A percentile compares a stretch with the other conserved stretches of the same genome.
These are phyloP conservation scores for Erebia epiphron DNA, from an alignment of 2,888 invertebrate genomes.

Conservation along the genomic window DNA sequence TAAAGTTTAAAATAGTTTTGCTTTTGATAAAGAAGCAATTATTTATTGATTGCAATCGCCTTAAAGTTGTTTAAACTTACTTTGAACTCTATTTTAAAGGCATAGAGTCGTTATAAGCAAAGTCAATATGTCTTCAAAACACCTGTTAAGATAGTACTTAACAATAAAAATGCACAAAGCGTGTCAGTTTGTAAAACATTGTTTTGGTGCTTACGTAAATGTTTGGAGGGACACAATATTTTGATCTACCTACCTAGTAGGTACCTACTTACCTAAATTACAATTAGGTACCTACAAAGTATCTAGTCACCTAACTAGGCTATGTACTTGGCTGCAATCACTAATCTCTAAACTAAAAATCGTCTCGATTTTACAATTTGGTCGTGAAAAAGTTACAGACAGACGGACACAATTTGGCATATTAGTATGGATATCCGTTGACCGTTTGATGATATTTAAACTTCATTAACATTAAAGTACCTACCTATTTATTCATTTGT, in stretches of 20 bases:
- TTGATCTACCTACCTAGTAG: neutral
- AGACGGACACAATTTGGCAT: too few relatives aligned
- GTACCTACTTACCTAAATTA: too few relatives aligned
- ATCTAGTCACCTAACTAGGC: too few relatives aligned
- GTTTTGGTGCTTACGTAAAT: neutral
- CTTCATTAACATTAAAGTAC: too few relatives aligned
- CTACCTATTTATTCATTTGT: too few relatives aligned
- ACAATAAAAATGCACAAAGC: conserved; percentile 12
- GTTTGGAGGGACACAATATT: neutral
- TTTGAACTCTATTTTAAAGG: neutral
- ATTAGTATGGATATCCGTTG: too few relatives aligned
- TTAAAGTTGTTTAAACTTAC: neutral
- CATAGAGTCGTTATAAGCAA: neutral
- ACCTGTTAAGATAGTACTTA: conserved; percentile 5
- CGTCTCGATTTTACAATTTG: too few relatives aligned
- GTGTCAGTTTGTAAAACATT: neutral
- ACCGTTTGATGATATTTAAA: too few relatives aligned
- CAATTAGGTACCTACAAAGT: too few relatives aligned
- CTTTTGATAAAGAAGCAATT: neutral
- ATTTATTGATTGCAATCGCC: conserved; percentile 1
- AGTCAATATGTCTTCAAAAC: neutral
- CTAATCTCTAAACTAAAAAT: too few relatives aligned
- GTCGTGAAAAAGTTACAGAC: too few relatives aligned
- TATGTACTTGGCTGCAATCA: too few relatives aligned
- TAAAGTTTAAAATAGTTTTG: neutral